Percentiles rank a stretch among this genome's conserved stretches.
Evolutionary conservation across 1,140 invertebrate species (phyloP).

Genomic region (Varroa destructor): DNA sequence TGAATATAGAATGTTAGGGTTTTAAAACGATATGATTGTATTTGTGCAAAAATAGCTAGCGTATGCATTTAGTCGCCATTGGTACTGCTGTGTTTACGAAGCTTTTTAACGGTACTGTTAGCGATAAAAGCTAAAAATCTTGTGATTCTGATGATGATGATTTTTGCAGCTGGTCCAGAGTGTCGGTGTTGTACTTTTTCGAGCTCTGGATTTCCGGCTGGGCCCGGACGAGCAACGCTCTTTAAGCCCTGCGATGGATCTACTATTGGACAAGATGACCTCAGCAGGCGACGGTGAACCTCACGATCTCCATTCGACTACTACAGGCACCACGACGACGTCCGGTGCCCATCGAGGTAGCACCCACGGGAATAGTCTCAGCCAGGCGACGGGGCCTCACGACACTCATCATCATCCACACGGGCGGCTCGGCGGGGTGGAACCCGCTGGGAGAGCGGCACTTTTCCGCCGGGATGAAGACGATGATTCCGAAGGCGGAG

Average conservation of each 20-base stretch:
- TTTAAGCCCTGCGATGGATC: slow-evolving; percentile 66
- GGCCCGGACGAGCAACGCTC: slow-evolving; percentile 65
- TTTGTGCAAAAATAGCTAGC: too few relatives aligned
- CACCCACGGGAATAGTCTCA: too few relatives aligned
- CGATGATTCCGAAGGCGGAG: slow-evolving; percentile 20
- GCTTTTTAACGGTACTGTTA: too few relatives aligned
- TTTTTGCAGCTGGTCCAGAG: slow-evolving; percentile 10
- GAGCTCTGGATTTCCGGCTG: slow-evolving; percentile 72
- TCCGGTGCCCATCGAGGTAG: too few relatives aligned
- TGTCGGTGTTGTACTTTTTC: slow-evolving; percentile 60
- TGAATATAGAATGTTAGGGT: too few relatives aligned
- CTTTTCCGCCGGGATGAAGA: slow-evolving; percentile 22
- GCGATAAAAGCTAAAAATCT: too few relatives aligned
- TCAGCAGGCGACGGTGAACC: slow-evolving; percentile 9
- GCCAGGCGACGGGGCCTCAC: too few relatives aligned
- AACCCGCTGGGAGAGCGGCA: neutral
- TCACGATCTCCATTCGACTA: neutral
- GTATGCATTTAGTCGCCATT: too few relatives aligned
- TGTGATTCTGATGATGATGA: too few relatives aligned
- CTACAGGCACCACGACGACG: too few relatives aligned
- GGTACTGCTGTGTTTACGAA: too few relatives aligned
- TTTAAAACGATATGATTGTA: too few relatives aligned
- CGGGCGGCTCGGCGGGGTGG: neutral
- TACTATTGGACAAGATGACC: slow-evolving; percentile 51
- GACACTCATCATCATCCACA: slow-evolving; percentile 3